Percentiles rank a stretch among this genome's conserved stretches.
Conservation (phyloP, 2,888 invertebrate species). For the Thymelicus sylvestris region DNA sequence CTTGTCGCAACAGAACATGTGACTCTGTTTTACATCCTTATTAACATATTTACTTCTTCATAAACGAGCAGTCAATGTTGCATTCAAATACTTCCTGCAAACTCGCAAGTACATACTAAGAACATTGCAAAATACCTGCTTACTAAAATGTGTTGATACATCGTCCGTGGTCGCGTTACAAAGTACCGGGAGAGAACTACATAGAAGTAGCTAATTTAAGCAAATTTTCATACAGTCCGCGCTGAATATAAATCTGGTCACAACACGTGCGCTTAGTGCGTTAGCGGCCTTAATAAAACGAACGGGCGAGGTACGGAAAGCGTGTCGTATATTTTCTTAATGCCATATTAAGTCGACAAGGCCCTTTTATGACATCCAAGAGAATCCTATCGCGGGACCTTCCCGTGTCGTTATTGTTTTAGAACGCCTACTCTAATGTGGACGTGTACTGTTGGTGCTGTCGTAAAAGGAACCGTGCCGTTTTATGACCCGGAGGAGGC, state of each 20-base stretch:
- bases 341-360: constrained; percentile 51
- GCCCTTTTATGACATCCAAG: constrained; percentile 62
- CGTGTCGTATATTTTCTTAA: constrained; percentile 40
- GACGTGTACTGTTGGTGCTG: constrained; percentile 61
- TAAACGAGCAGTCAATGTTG: constrained; percentile 10
- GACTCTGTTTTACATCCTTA: neutral
- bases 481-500: constrained; percentile 59
- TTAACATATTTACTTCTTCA: constrained; percentile 6
- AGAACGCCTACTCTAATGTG: constrained; percentile 51
- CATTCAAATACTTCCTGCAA: constrained; percentile 6
- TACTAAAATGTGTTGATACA: neutral
- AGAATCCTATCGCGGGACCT: constrained; percentile 64
- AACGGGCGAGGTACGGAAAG: constrained; percentile 14
- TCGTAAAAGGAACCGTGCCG: constrained; percentile 70
- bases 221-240: constrained; percentile 23
- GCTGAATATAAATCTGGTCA: constrained; percentile 23
- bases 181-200: neutral
- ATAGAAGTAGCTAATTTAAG: constrained; percentile 8
- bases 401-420: constrained; percentile 59
- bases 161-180: neutral
- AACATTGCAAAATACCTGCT: constrained; percentile 8
- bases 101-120: neutral
- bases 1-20: neutral
- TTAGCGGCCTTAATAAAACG: constrained; percentile 33
- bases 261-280: constrained; percentile 19